These are phyloP conservation scores for Clepsis dumicolana DNA, from an alignment of 2,888 invertebrate genomes.

Conservation along the genomic window DNA sequence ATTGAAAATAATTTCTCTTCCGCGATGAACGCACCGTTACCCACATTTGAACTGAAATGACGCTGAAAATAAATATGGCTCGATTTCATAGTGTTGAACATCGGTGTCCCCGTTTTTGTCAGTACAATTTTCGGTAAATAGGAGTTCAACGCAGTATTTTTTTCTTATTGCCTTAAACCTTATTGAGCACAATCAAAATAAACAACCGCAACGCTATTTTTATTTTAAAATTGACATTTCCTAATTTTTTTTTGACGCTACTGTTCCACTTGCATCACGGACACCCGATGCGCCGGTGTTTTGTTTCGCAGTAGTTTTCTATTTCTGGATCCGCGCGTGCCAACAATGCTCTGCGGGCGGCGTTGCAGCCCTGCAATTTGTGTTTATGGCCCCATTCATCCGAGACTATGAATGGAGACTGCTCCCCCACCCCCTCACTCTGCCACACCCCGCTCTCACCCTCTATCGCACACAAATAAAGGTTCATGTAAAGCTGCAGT, in stretches of 20 bases:
- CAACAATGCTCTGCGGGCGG: conserved; percentile 47
- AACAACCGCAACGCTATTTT: no score
- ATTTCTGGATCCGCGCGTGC: conserved; percentile 35
- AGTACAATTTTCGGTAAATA: no score
- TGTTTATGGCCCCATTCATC: conserved; percentile 64
- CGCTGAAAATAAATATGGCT: neutral
- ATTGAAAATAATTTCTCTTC: conserved; percentile 54
- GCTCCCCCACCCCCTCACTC: conserved; percentile 52
- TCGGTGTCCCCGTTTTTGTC: neutral
- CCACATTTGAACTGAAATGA: conserved; percentile 11
- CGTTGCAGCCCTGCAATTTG: conserved; percentile 64
- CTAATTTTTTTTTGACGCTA: neutral
- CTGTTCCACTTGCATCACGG: neutral
- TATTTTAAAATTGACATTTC: neutral
- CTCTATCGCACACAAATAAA: conserved; percentile 42
- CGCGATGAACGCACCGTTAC: conserved; percentile 27
- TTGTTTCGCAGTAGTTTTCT: conserved; percentile 26
- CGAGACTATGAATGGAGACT: conserved; percentile 59
- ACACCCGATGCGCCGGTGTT: conserved; percentile 13
- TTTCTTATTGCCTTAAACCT: no score
- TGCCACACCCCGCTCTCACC: conserved; percentile 47
- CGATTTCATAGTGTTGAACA: neutral
- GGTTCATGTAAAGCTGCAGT: conserved; percentile 23
- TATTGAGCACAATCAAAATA: no score
- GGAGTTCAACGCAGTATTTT: no score